A percentile compares a stretch with the other conserved stretches of the same genome.
phyloP scores from a whole-genome alignment of 53 echinoderm and acorn worm species.

The Patiria pectinifera region DNA sequence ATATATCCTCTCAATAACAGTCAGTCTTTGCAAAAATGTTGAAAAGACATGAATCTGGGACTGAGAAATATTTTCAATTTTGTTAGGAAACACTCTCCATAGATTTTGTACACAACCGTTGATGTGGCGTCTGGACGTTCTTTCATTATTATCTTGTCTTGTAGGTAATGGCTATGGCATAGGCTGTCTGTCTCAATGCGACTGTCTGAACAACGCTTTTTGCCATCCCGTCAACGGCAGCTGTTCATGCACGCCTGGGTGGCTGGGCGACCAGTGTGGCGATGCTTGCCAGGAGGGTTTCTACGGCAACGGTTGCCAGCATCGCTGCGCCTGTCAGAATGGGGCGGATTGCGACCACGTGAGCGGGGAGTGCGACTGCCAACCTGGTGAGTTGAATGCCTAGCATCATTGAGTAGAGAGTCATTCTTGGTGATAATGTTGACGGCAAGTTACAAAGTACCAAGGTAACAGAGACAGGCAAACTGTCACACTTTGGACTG shows the following conservation, averaged over 20 bases:
- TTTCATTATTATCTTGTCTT: neutral
- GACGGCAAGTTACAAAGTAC: too few species aligned
- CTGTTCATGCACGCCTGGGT: slow-evolving; percentile 76
- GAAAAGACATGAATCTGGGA: too few species aligned
- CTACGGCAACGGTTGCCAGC: slow-evolving; percentile 52
- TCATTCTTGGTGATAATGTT: too few species aligned
- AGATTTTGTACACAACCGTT: too few species aligned
- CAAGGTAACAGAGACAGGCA: too few species aligned
- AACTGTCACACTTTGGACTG: too few species aligned
- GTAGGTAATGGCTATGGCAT: slow-evolving; percentile 55
- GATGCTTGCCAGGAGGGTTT: slow-evolving; percentile 38
- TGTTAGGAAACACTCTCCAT: too few species aligned
- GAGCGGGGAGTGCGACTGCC: slow-evolving; percentile 76
- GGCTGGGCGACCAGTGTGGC: slow-evolving; percentile 62
- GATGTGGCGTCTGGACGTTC: neutral
- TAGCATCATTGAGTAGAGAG: too few species aligned
- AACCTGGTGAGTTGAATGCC: slow-evolving; percentile 27
- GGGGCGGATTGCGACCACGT: slow-evolving; percentile 72
- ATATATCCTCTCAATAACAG: too few species aligned
- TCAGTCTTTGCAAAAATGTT: too few species aligned
- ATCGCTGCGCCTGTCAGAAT: slow-evolving; percentile 70
- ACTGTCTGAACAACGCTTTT: slow-evolving; percentile 61
- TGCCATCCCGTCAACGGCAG: slow-evolving; percentile 71
- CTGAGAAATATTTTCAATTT: too few species aligned
- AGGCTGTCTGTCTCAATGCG: slow-evolving; percentile 60